phyloP scores from a whole-genome alignment of 1,140 invertebrate genomes.

The Spodoptera frugiperda region DNA sequence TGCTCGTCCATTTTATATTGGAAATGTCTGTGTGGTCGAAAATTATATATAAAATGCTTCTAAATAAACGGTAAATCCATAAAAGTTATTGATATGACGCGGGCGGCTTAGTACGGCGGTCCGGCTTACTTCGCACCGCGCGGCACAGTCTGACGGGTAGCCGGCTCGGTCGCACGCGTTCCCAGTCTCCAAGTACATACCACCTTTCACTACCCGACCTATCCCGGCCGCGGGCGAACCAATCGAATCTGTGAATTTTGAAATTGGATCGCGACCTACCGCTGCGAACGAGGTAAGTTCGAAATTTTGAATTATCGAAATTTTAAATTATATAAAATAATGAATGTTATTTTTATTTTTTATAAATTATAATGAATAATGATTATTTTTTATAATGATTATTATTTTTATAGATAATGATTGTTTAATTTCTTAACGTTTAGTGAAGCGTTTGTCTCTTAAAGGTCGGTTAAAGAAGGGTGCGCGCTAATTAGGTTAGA shows the following conservation, averaged over 20 bases:
- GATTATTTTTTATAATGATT: constrained; percentile 12
- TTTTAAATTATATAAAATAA: neutral
- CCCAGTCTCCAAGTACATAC: neutral
- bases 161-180: constrained; percentile 32
- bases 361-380: constrained; percentile 12
- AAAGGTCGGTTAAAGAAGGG: constrained; percentile 54
- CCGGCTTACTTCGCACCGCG: constrained; percentile 20
- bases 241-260: constrained; percentile 50
- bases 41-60: constrained; percentile 7
- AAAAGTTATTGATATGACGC: constrained; percentile 43
- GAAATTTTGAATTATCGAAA: neutral
- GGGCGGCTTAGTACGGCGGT: neutral
- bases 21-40: neutral
- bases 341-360: neutral
- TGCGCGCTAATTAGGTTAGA: constrained; percentile 58
- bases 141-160: constrained; percentile 40
- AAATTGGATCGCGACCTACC: constrained; percentile 39
- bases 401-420: neutral
- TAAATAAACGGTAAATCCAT: constrained; percentile 31
- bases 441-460: constrained; percentile 23
- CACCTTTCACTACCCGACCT: constrained; percentile 8
- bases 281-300: constrained; percentile 45
- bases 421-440: neutral
- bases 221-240: constrained; percentile 20
- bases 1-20: neutral